These are phyloP conservation scores for Gymnodraco acuticeps DNA, from an alignment of 2,797 vertebrate species.

Conservation along the genomic window DNA sequence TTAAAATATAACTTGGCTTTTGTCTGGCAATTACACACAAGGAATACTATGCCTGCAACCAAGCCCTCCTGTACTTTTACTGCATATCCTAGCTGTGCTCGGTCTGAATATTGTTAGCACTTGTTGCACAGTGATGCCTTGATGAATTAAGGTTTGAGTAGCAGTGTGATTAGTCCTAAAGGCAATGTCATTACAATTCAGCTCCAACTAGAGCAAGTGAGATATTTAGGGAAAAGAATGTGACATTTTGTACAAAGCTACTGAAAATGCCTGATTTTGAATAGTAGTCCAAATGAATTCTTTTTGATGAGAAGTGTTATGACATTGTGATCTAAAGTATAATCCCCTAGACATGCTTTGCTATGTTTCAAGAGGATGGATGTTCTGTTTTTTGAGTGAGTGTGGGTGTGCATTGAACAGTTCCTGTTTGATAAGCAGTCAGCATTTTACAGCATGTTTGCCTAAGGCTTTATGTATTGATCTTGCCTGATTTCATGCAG, in stretches of 20 bases:
- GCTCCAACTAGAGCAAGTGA: slow-evolving; percentile 1
- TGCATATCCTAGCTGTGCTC: slow-evolving; percentile 13
- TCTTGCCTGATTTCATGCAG: slow-evolving; percentile 52
- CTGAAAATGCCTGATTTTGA: not conserved
- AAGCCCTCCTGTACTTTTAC: slow-evolving; percentile 11
- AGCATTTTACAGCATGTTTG: slow-evolving; percentile 39
- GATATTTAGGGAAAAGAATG: not conserved
- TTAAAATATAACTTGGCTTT: slow-evolving; percentile 61
- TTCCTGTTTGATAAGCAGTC: slow-evolving; percentile 38
- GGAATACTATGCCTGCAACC: slow-evolving; percentile 16
- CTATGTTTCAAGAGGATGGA: slow-evolving; percentile 2
- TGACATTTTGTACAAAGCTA: not conserved
- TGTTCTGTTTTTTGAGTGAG: slow-evolving; percentile 1
- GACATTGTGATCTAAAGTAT: slow-evolving; percentile 26
- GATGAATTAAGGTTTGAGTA: slow-evolving; percentile 10
- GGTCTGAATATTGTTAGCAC: slow-evolving; percentile 14
- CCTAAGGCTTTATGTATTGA: slow-evolving; percentile 47
- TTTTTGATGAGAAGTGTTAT: too few species aligned
- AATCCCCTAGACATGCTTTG: slow-evolving; percentile 20
- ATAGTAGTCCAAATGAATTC: not conserved
- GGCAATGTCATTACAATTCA: slow-evolving; percentile 9
- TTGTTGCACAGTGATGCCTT: not conserved
- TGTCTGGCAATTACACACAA: slow-evolving; percentile 55
- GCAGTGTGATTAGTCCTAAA: slow-evolving; percentile 3
- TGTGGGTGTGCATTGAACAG: slow-evolving; percentile 5